These are phyloP conservation scores for Salvelinus namaycush DNA, from an alignment of 2,113 vertebrate genomes.

Conservation along the genomic window DNA sequence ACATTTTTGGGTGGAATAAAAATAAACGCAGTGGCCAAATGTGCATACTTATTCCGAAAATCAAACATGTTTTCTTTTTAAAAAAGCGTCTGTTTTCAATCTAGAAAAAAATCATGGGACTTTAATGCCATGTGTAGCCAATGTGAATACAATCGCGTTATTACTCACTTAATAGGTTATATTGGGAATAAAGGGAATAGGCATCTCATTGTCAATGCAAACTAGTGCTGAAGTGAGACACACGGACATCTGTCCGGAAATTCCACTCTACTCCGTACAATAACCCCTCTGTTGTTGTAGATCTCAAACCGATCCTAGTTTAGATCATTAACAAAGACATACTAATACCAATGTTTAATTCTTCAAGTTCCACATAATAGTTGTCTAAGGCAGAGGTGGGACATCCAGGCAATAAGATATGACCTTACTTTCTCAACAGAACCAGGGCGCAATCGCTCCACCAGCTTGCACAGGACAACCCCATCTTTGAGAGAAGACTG, in stretches of 20 bases:
- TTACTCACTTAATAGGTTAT: no score
- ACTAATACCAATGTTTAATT: neutral
- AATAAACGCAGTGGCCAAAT: neutral
- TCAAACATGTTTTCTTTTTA: neutral
- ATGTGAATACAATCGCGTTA: no score
- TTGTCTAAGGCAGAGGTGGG: neutral
- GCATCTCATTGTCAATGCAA: neutral
- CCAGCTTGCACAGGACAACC: slow-evolving; percentile 86
- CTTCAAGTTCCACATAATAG: neutral
- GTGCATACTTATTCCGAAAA: neutral
- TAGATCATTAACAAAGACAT: neutral
- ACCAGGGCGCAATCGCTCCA: slow-evolving; percentile 87
- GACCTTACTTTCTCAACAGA: slow-evolving; percentile 83
- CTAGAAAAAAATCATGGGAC: no score
- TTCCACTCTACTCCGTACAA: neutral
- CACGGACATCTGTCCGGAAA: neutral
- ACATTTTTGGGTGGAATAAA: no score
- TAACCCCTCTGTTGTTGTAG: neutral
- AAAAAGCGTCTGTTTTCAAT: neutral
- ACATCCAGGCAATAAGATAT: neutral
- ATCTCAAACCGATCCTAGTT: no score
- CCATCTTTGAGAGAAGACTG: slow-evolving; percentile 87
- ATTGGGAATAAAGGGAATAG: neutral
- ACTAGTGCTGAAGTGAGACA: neutral
- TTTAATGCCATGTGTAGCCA: no score